Base-by-base conservation (phyloP, 2,113 vertebrate genomes). In the Addax nasomaculatus region DNA sequence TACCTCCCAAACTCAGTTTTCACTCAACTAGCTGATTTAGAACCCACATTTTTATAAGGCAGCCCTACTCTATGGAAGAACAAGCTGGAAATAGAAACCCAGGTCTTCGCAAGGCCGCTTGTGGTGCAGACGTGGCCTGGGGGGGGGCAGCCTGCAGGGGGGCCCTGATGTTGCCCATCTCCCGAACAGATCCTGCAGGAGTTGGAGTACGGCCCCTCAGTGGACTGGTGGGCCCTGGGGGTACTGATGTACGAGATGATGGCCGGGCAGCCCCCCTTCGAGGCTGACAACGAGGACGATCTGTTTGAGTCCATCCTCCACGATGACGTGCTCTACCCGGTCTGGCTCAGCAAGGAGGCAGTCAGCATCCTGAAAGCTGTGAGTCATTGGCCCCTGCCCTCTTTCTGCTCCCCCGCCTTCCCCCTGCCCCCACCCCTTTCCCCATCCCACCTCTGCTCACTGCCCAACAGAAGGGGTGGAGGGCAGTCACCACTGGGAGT, bases 161-260 rank as follows among this genome's bases (percentile, higher is more conserved):
- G 39, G 8, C 51, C n/a, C 60, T 97, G 70, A 95, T 29, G 0
- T 47, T 89, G 27, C 39, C n/a, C 1, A 6, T 91, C 30, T 93
- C 64, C 67, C 4, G 5, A 79, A 97, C 94, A 99, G 99, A 99
- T 99, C 98, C 99, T 99, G 60, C 99, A 99, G 98, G 99, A 99
- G 98, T 98, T 99, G 98, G 99, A 99, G 98, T 99, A 99, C 0
- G 99, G 99, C 14, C 99, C 99, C 0, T 99, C 99, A 0, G 99
- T 99, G 98, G 99, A 99, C 98, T 99, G 99, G 99, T 99, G 99
- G 99, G 99, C 99, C 29, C 98, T 99, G 86, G 99, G 99, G 12
- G 99, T 99, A 96, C 99, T 99, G 95, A 99, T 99, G 99, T 99
- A 99, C 0, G 99, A 99, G 99, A 99, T 99, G 99, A 99, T 99